phyloP scores from a whole-genome alignment of 2,113 vertebrate species.

The Okapia johnstoni region DNA sequence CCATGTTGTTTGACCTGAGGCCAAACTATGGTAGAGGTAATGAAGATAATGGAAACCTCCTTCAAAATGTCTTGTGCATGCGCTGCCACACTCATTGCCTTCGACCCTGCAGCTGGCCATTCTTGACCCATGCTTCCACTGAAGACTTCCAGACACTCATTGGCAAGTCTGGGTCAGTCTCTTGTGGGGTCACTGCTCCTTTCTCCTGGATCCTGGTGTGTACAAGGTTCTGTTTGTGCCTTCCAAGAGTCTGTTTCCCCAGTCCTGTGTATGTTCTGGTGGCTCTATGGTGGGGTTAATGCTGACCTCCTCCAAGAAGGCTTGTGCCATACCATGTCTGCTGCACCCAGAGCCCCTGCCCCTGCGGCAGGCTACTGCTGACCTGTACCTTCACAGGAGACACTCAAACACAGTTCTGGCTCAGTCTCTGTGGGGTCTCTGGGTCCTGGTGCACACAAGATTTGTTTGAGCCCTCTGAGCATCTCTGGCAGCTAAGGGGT shows the following conservation, averaged over 20 bases:
- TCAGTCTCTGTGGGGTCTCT: neutral
- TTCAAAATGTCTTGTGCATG: neutral
- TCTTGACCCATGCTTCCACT: neutral
- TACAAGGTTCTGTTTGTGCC: neutral
- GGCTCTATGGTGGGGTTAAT: neutral
- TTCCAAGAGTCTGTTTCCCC: neutral
- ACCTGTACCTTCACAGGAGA: neutral
- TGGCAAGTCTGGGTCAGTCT: neutral
- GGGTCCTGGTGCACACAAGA: neutral
- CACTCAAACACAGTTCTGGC: neutral
- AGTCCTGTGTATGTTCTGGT: neutral
- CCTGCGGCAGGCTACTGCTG: fast-evolving
- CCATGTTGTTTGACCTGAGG: neutral
- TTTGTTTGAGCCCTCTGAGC: neutral
- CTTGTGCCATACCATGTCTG: neutral
- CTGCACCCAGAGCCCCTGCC: neutral
- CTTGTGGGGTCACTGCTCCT: neutral
- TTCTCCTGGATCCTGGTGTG: neutral
- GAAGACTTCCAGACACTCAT: neutral
- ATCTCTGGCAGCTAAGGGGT: neutral
- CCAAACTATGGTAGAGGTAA: neutral
- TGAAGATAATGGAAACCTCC: neutral
- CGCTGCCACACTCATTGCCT: fast-evolving
- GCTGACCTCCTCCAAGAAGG: neutral
- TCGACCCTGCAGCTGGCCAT: neutral